Evolutionary conservation across 2,888 invertebrate species (phyloP).

Genomic region (Pardosa pseudoannulata): DNA sequence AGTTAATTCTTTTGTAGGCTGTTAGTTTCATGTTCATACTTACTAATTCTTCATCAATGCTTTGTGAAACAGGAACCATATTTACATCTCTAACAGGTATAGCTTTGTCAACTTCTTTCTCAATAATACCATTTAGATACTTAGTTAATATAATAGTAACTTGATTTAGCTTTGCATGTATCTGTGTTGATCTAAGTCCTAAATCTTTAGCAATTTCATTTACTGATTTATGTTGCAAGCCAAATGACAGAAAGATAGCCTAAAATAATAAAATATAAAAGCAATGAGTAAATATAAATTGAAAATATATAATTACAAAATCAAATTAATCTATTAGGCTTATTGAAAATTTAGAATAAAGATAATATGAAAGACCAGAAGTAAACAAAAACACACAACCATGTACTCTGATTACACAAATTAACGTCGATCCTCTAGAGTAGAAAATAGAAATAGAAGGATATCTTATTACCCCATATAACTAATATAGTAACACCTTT

Average conservation of each 20-base stretch:
- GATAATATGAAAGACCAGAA: no score
- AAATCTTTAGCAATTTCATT: conserved; percentile 90
- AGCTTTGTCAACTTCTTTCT: conserved; percentile 73
- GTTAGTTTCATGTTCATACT: no score
- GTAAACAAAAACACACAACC: no score
- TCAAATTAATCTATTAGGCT: no score
- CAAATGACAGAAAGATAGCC: conserved; percentile 92
- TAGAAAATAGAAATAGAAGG: no score
- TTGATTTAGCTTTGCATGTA: conserved; percentile 91
- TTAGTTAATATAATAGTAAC: conserved; percentile 82
- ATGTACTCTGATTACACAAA: no score
- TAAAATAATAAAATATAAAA: conserved; percentile 77
- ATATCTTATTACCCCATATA: no score
- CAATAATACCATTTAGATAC: conserved; percentile 71
- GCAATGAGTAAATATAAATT: background rate
- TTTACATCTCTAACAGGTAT: conserved; percentile 74
- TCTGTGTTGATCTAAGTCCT: conserved; percentile 89
- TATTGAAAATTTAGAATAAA: no score
- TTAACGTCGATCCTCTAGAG: no score
- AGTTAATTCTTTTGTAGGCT: no score
- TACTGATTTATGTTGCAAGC: conserved; percentile 94
- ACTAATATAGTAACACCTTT: no score
- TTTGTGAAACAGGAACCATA: conserved; percentile 76
- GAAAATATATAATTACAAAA: no score
- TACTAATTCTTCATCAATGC: conserved; percentile 78